phyloP scores from a whole-genome alignment of 2,797 vertebrate genomes.

The Lepus oiostolus region DNA sequence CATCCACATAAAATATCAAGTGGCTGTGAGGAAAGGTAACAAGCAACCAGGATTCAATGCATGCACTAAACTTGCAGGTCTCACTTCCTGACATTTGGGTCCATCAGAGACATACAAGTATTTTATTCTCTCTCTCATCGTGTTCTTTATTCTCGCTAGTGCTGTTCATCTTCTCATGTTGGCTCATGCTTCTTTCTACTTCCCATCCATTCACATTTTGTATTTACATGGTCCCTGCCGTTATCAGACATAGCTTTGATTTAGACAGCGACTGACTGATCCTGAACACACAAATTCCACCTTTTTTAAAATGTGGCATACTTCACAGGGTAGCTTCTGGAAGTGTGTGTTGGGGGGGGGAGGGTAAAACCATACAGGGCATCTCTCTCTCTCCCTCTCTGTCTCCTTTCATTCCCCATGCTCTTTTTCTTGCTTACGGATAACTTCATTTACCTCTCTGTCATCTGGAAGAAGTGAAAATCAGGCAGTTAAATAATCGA shows the following conservation, averaged over 20 bases:
- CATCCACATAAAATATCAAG: conserved; percentile 18
- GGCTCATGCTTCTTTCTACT: conserved; percentile 28
- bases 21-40: not conserved
- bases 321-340: not conserved
- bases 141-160: conserved; percentile 14
- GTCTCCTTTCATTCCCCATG: not conserved
- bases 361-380: not conserved
- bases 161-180: conserved; percentile 38
- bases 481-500: conserved; percentile 35
- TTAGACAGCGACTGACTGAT: conserved; percentile 19
- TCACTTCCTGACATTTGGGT: conserved; percentile 12
- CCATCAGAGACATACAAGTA: conserved; percentile 19
- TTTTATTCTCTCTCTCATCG: not conserved
- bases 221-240: not conserved
- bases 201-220: conserved; percentile 4
- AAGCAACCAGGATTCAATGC: not conserved
- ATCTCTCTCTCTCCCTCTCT: not conserved
- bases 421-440: conserved; percentile 32
- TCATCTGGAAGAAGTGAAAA: conserved; percentile 5
- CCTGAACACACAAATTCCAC: not conserved
- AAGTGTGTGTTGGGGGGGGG: not conserved
- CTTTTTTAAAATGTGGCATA: not conserved
- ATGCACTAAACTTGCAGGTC: conserved; percentile 3
- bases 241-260: conserved; percentile 14
- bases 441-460: conserved; percentile 30